Evolutionary conservation across 1,140 invertebrate species (phyloP), one percentile per base, ranked within the genome.

Genomic region (Meloidogyne floridensis): DNA sequence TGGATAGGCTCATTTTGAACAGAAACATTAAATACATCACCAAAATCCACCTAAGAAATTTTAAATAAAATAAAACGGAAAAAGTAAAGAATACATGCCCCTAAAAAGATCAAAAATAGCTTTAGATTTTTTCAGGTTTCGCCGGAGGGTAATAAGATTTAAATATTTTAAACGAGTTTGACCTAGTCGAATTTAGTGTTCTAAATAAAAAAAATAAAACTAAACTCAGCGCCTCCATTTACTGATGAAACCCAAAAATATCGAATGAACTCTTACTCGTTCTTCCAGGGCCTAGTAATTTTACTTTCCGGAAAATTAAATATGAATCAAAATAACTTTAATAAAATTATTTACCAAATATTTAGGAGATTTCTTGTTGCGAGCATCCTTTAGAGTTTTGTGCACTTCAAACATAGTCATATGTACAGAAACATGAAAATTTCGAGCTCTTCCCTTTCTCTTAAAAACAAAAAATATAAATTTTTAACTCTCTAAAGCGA

Each of bases 401-500:
- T 82, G 80, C 9, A 82, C 70, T 42, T 82, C 81, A 75, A 82
- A 75, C 71, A 82, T 47, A 59, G 81, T 80, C n/a, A 59, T 47
- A 15, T 82, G 70, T 18, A 82, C 53, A 20, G 72, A 69, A 20
- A 82, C 18, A 73, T 70, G 42, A 69, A 80, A 72, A n/a, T 72
- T 59, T 71, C 71, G 82, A 4, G 74, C 69, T 1, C 74, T 73
- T 10, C 80, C 80, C 56, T 83, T 81, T 18, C 73, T 59, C 73
- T 80, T 42, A 72, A 78, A 10, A 18, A 10, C 1, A 56, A 70
- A n/a, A 73, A 73, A 18, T 73, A 72, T 2, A 9, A 73, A 47
- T 15, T 5, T 42, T 73, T 15, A 32, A 32, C 32, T 32, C 32
- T 32, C 32, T 32, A 32, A 32, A 32, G 32, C 0, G 5, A 53